Evolutionary conservation across 2,113 vertebrate species (phyloP).

Genomic region (Charadrius vociferus): DNA sequence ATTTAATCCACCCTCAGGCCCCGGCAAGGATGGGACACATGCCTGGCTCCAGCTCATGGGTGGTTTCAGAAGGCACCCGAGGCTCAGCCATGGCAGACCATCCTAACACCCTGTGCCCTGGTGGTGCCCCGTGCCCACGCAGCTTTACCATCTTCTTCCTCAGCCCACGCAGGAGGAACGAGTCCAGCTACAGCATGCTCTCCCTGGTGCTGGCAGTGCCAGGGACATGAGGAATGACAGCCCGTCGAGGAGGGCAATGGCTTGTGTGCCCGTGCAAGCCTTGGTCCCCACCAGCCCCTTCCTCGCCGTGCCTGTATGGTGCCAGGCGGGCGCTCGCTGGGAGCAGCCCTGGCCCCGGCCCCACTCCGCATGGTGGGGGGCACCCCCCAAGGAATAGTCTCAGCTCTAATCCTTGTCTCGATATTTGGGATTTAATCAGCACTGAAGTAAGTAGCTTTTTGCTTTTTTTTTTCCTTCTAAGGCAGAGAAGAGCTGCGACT

Average conservation of each 20-base stretch:
- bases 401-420: not conserved
- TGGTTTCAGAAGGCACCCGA: not conserved
- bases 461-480: not conserved
- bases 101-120: not conserved
- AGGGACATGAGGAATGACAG: not conserved
- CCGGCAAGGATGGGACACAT: not conserved
- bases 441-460: not conserved
- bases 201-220: accelerated
- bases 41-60: accelerated
- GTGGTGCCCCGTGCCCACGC: not conserved
- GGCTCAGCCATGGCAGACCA: not conserved
- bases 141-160: not conserved
- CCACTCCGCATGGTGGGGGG: accelerated
- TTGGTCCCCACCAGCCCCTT: not conserved
- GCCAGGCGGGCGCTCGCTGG: accelerated
- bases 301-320: accelerated
- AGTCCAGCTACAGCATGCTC: not conserved
- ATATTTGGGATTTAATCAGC: slow-evolving; percentile 20
- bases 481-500: not conserved
- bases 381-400: not conserved
- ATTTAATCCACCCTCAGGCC: not conserved
- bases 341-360: not conserved
- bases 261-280: accelerated
- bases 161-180: not conserved
- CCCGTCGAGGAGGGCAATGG: accelerated